These are phyloP conservation scores for Aethina tumida DNA, from an alignment of 1,140 invertebrate genomes.

Conservation along the genomic window DNA sequence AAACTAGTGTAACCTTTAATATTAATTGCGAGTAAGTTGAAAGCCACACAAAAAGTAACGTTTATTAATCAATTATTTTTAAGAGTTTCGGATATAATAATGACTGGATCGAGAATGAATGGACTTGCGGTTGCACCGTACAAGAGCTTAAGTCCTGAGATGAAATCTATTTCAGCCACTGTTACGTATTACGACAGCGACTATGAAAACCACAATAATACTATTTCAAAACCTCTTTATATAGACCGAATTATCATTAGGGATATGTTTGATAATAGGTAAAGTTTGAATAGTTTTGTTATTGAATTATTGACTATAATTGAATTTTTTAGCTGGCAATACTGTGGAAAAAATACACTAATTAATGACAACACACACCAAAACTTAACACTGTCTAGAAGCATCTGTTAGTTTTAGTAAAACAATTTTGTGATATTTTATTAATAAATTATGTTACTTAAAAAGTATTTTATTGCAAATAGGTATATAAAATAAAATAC, in stretches of 20 bases:
- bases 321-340: constrained; percentile 24
- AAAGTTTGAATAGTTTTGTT: background rate
- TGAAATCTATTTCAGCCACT: constrained; percentile 18
- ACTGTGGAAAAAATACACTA: constrained; percentile 20
- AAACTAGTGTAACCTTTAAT: constrained; percentile 24
- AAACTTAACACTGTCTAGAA: constrained; percentile 5
- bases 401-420: too few species aligned
- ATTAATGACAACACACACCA: constrained; percentile 15
- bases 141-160: constrained; percentile 15
- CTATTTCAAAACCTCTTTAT: constrained; percentile 14
- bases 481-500: too few species aligned
- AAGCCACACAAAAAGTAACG: background rate
- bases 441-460: too few species aligned
- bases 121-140: constrained; percentile 23
- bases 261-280: constrained; percentile 32
- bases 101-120: constrained; percentile 23
- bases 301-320: background rate
- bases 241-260: constrained; percentile 25
- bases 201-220: constrained; percentile 18
- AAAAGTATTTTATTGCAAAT: too few species aligned
- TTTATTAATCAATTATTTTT: background rate
- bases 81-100: constrained; percentile 25
- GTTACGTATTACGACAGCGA: constrained; percentile 23
- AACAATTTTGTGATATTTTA: too few species aligned
- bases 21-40: constrained; percentile 30